Percentiles rank a stretch among this genome's conserved stretches.
phyloP scores from a whole-genome alignment of 2,113 vertebrate species.

The Suricata suricatta region DNA sequence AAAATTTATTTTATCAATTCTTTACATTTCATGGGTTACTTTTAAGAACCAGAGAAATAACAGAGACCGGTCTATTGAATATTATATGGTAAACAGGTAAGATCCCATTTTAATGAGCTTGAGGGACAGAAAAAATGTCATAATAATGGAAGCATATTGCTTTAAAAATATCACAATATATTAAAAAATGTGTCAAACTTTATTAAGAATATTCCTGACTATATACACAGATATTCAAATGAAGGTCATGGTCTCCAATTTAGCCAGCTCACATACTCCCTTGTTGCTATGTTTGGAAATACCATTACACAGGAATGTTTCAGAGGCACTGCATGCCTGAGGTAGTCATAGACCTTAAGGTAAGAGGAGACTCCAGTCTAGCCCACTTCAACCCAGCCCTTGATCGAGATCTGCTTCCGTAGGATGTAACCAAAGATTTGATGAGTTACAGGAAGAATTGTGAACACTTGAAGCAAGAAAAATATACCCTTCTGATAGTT shows the following conservation, averaged over 20 bases:
- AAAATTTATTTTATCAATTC: conserved; percentile 3
- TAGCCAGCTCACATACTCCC: not conserved
- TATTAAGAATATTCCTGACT: conserved; percentile 59
- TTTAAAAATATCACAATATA: conserved; percentile 67
- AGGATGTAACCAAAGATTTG: not conserved
- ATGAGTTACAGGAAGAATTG: not conserved
- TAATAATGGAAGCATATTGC: conserved; percentile 36
- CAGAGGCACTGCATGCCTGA: not conserved
- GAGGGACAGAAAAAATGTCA: conserved; percentile 48
- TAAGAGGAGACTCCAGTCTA: not conserved
- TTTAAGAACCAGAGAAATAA: conserved; percentile 50
- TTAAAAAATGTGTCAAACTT: conserved; percentile 63
- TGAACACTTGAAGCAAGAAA: not conserved
- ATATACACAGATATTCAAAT: conserved; percentile 45
- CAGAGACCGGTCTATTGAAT: conserved; percentile 7
- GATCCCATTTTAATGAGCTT: conserved; percentile 61
- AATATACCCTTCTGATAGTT: not conserved
- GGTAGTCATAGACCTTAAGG: not conserved
- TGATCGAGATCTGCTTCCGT: not conserved
- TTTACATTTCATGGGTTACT: conserved; percentile 9
- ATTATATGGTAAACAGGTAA: conserved; percentile 29
- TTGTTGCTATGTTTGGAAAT: not conserved
- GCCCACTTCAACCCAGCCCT: not conserved
- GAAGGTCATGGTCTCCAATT: conserved; percentile 53
- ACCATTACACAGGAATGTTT: not conserved